A percentile compares a stretch with the other conserved stretches of the same genome.
These are phyloP conservation scores for Dryas iulia DNA, from an alignment of 1,140 invertebrate genomes.

Conservation along the genomic window DNA sequence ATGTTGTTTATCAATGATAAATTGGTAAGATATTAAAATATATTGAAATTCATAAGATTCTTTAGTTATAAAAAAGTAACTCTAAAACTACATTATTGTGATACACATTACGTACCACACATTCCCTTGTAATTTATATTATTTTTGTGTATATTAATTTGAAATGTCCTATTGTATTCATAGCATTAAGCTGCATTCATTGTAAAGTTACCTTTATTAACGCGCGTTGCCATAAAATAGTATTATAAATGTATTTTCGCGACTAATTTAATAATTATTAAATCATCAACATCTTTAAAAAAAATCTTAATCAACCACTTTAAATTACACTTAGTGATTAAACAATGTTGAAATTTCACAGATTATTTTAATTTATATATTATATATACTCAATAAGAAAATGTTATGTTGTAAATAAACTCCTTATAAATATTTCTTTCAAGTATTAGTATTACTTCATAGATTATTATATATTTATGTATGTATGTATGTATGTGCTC, in stretches of 20 bases:
- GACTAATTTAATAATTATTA: conserved; percentile 23
- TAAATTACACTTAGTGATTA: neutral
- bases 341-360: conserved; percentile 3
- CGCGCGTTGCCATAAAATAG: conserved; percentile 72
- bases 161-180: conserved; percentile 44
- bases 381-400: neutral
- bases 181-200: conserved; percentile 47
- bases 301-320: conserved; percentile 6
- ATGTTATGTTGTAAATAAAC: conserved; percentile 14
- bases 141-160: conserved; percentile 57
- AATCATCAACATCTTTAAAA: neutral
- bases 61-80: neutral
- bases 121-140: conserved; percentile 63
- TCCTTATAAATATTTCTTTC: conserved; percentile 9
- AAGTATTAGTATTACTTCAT: conserved; percentile 13
- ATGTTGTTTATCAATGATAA: too few relatives aligned
- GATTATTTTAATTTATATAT: conserved; percentile 1
- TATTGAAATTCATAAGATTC: neutral
- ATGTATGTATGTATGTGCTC: conserved; percentile 4
- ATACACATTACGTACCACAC: conserved; percentile 43
- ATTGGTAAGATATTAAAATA: neutral
- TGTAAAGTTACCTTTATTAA: conserved; percentile 70
- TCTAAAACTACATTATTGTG: conserved; percentile 22
- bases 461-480: neutral
- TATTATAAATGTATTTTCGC: conserved; percentile 39